A percentile compares a stretch with the other conserved stretches of the same genome.
These are phyloP conservation scores for Cynopterus brachyotis DNA, from an alignment of 2,113 vertebrate genomes.

Conservation along the genomic window DNA sequence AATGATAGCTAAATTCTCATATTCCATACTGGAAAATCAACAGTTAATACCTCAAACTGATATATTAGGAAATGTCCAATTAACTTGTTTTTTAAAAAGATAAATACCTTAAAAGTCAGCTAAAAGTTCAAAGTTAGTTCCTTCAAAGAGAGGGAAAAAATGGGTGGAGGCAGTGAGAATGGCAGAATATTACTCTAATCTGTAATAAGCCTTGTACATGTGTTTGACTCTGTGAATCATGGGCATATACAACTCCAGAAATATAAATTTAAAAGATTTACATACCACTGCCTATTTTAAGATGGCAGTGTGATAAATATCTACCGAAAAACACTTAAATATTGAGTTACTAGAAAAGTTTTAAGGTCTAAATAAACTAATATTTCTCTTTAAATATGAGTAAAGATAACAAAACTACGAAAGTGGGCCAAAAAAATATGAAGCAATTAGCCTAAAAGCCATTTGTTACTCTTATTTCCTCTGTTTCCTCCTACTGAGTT, in stretches of 20 bases:
- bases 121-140: background rate
- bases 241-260: background rate
- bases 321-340: slow-evolving; percentile 40
- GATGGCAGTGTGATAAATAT: slow-evolving; percentile 24
- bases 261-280: slow-evolving; percentile 13
- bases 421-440: slow-evolving; percentile 6
- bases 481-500: slow-evolving; percentile 41
- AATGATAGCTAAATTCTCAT: background rate
- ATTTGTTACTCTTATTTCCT: slow-evolving; percentile 35
- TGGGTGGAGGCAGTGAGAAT: background rate
- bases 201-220: background rate
- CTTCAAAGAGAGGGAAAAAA: background rate
- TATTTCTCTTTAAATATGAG: slow-evolving; percentile 29
- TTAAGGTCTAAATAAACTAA: slow-evolving; percentile 40
- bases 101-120: slow-evolving; percentile 5
- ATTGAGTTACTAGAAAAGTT: slow-evolving; percentile 1
- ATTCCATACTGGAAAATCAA: background rate
- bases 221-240: slow-evolving; percentile 5
- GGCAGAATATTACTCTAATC: background rate
- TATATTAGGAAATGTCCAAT: slow-evolving; percentile 28
- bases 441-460: slow-evolving; percentile 19
- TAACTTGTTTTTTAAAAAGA: slow-evolving; percentile 3
- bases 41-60: slow-evolving; percentile 1
- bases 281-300: slow-evolving; percentile 31
- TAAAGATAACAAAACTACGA: slow-evolving; percentile 31